Conservation (phyloP, 1,140 invertebrate species). For the Diorhabda elongata region DNA sequence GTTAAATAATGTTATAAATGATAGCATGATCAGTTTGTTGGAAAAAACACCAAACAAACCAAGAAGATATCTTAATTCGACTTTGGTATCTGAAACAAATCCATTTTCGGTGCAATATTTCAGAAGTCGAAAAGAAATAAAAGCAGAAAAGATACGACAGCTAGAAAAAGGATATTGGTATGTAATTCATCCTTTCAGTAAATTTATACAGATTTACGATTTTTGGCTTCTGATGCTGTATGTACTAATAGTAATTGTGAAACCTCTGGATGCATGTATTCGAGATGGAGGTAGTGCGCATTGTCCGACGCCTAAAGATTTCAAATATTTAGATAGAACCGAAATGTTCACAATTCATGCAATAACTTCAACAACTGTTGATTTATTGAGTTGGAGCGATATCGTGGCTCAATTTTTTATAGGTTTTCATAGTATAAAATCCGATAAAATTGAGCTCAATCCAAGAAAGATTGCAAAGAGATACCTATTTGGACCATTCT, state of each 20-base stretch:
- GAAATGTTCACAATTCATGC: not conserved
- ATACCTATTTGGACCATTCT: not conserved
- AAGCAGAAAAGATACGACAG: not conserved
- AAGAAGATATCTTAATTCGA: too few species aligned
- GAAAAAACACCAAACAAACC: too few species aligned
- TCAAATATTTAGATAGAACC: not conserved
- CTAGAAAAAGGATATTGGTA: not conserved
- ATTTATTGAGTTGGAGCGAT: not conserved
- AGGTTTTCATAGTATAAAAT: not conserved
- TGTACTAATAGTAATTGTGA: not conserved
- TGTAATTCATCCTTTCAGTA: not conserved
- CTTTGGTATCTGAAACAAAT: not conserved
- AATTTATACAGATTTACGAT: not conserved
- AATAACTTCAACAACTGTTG: not conserved
- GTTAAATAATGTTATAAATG: too few species aligned
- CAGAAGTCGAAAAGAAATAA: not conserved
- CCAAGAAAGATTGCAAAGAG: not conserved
- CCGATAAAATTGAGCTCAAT: not conserved
- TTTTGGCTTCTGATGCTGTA: not conserved
- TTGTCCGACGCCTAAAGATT: not conserved
- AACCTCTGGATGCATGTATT: not conserved
- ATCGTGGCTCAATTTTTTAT: not conserved
- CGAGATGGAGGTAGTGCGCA: not conserved
- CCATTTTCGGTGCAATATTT: not conserved
- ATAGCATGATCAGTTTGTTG: too few species aligned